Conservation (phyloP, 2,888 invertebrate genomes). For the Salticus scenicus region DNA sequence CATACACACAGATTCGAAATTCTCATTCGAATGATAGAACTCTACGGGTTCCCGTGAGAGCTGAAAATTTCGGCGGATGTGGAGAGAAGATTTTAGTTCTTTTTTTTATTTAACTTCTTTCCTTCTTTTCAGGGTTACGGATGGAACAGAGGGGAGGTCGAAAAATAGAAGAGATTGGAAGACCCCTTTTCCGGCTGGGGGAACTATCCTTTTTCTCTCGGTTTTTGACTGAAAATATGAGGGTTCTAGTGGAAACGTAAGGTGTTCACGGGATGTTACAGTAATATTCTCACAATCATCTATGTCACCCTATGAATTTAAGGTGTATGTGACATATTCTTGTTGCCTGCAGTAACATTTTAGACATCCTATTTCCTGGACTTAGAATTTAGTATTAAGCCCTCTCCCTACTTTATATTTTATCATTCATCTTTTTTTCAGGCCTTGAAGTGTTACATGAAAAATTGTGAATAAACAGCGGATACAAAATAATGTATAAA, state of each 20-base stretch:
- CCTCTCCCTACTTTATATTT: too few relatives aligned
- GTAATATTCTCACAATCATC: too few relatives aligned
- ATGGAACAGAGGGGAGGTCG: conserved; percentile 14
- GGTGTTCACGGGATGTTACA: background rate
- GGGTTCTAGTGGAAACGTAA: background rate
- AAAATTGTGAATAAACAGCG: too few relatives aligned
- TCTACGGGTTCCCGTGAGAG: conserved; percentile 56
- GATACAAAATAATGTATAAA: too few relatives aligned
- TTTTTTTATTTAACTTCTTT: background rate
- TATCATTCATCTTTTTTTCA: too few relatives aligned
- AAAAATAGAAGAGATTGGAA: conserved; percentile 23
- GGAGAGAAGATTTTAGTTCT: background rate
- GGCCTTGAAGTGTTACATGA: too few relatives aligned
- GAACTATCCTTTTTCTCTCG: background rate
- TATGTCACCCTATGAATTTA: too few relatives aligned
- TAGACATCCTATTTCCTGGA: too few relatives aligned
- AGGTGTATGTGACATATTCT: too few relatives aligned
- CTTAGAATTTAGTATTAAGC: too few relatives aligned
- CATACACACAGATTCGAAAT: conserved; percentile 22
- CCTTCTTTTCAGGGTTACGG: conserved; percentile 15
- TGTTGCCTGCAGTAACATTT: too few relatives aligned
- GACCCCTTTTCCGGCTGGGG: conserved; percentile 50
- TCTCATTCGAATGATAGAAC: conserved; percentile 20
- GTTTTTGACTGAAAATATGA: background rate
- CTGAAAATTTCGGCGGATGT: conserved; percentile 46